These are phyloP conservation scores for Hephaestus fuliginosus DNA, from an alignment of 2,797 vertebrate species.

Conservation along the genomic window DNA sequence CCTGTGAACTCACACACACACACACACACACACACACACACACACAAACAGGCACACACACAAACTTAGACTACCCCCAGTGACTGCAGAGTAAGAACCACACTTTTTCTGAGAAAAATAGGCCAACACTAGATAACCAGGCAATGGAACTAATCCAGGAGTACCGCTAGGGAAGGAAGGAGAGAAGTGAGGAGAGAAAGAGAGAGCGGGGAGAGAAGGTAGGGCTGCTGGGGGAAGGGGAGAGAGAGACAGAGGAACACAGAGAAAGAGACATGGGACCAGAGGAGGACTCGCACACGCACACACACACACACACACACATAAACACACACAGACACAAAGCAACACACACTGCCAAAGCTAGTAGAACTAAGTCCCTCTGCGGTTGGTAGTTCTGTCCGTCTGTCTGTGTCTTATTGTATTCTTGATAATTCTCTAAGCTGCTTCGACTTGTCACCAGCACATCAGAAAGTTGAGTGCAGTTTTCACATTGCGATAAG, in stretches of 20 bases:
- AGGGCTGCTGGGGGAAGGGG: conserved; percentile 48
- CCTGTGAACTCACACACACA: conserved; percentile 13
- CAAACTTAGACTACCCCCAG: conserved; percentile 46
- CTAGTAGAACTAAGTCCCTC: conserved; percentile 84
- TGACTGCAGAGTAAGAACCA: conserved; percentile 74
- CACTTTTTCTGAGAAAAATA: conserved; percentile 81
- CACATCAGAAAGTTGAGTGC: conserved; percentile 82
- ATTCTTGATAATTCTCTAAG: conserved; percentile 85
- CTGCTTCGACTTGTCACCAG: conserved; percentile 83
- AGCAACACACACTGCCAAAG: conserved; percentile 67
- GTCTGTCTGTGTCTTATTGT: conserved; percentile 81
- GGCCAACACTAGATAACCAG: conserved; percentile 86
- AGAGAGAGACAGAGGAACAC: conserved; percentile 39
- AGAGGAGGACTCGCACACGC: conserved; percentile 35
- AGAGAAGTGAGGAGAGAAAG: conserved; percentile 58
- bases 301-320: conserved; percentile 1
- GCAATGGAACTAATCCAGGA: conserved; percentile 89
- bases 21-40: conserved; percentile 38
- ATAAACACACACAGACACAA: neutral
- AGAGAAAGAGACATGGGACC: conserved; percentile 59
- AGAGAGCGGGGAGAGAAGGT: conserved; percentile 62
- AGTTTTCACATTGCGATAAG: conserved; percentile 73
- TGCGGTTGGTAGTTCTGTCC: conserved; percentile 78
- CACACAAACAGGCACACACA: conserved; percentile 39
- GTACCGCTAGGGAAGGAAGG: conserved; percentile 73